These are phyloP conservation scores for Andrena chrysosceles DNA, from an alignment of 2,888 invertebrate genomes.

Conservation along the genomic window DNA sequence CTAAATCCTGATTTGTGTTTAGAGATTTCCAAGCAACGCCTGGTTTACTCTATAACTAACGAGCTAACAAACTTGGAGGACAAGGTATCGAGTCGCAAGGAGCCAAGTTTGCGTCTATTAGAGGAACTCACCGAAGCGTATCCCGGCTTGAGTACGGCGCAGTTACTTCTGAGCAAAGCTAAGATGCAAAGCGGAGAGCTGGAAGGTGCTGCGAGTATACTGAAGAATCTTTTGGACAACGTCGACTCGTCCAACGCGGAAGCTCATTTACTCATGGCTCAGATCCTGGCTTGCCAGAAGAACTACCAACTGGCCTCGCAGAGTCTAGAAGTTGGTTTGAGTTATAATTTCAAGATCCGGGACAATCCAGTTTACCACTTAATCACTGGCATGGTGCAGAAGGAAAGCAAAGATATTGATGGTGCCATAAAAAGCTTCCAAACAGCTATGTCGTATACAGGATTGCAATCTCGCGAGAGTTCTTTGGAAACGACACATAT, in stretches of 20 bases:
- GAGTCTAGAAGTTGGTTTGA: conserved; percentile 94
- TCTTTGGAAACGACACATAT: conserved; percentile 58
- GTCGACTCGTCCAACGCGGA: conserved; percentile 93
- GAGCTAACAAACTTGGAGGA: conserved; percentile 66
- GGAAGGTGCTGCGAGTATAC: conserved; percentile 89
- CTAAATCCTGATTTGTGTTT: conserved; percentile 95
- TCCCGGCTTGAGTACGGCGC: conserved; percentile 90
- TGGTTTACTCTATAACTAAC: conserved; percentile 90
- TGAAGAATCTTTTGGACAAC: conserved; percentile 91
- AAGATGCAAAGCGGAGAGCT: conserved; percentile 93
- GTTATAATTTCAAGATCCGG: conserved; percentile 96
- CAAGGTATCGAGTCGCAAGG: background rate
- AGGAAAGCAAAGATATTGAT: conserved; percentile 89
- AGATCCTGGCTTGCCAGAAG: conserved; percentile 91
- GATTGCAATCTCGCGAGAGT: conserved; percentile 84
- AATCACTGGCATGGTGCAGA: conserved; percentile 93
- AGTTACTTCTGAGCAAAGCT: conserved; percentile 91
- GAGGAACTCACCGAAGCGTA: conserved; percentile 91
- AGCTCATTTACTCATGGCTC: conserved; percentile 94
- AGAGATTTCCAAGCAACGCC: conserved; percentile 91
- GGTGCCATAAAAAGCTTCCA: conserved; percentile 91
- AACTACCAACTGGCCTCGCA: conserved; percentile 92
- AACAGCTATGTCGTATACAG: conserved; percentile 90
- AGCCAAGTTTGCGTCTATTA: conserved; percentile 82
- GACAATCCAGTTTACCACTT: conserved; percentile 97